Conservation (phyloP, 2,113 vertebrate species). For the Pelodiscus sinensis region DNA sequence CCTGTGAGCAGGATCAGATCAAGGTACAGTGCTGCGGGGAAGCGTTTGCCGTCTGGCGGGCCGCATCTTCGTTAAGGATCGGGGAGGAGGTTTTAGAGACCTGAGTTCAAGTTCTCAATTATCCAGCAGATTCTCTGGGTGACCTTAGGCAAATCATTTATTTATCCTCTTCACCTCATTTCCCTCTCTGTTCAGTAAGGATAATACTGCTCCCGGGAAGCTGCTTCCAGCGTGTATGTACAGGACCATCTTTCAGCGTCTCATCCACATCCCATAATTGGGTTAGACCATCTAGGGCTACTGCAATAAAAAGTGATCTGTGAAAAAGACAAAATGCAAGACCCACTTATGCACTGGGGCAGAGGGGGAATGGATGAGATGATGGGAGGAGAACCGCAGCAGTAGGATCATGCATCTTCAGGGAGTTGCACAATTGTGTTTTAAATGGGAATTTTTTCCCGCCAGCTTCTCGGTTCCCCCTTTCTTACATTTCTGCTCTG, state of each 20-base stretch:
- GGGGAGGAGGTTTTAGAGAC: background rate
- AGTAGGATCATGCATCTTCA: background rate
- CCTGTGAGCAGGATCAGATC: slow-evolving; percentile 93
- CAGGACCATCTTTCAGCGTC: background rate
- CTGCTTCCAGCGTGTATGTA: background rate
- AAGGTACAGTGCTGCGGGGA: slow-evolving; percentile 76
- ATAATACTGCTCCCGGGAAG: background rate
- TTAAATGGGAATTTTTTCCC: background rate
- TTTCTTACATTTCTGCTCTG: background rate
- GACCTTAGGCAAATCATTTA: background rate
- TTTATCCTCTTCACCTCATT: background rate
- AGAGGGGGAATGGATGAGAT: background rate
- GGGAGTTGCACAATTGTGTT: background rate
- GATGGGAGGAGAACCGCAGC: background rate
- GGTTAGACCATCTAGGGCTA: background rate
- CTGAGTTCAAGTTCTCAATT: background rate
- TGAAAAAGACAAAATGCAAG: background rate
- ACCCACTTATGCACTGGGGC: background rate
- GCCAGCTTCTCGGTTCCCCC: too few relatives aligned
- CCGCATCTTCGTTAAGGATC: background rate
- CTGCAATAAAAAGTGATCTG: background rate
- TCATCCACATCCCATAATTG: background rate
- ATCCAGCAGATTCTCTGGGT: background rate
- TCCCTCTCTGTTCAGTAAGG: background rate
- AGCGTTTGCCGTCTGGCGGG: too few relatives aligned